phyloP scores from a whole-genome alignment of 2,888 invertebrate species.

The Dryobotodes eremita region DNA sequence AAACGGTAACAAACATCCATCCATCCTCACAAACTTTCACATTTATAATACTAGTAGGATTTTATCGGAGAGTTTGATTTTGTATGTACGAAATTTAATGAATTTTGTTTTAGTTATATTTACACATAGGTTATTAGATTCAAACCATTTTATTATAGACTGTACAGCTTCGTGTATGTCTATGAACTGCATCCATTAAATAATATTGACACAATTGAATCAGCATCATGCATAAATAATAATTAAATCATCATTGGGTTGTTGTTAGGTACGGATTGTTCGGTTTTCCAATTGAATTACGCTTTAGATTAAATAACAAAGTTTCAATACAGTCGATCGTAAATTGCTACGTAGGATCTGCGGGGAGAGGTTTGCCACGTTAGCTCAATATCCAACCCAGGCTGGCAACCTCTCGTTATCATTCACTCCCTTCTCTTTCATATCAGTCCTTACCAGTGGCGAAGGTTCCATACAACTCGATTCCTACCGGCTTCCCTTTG shows the following conservation, averaged over 20 bases:
- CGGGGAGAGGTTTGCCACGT: background rate
- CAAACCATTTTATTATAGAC: no score
- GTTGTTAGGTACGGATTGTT: conserved; percentile 8
- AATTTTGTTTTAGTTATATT: no score
- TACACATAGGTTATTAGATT: no score
- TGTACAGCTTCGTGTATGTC: no score
- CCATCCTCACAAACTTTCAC: no score
- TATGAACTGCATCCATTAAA: background rate
- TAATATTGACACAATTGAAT: conserved; percentile 2
- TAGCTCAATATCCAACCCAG: background rate
- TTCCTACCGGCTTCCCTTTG: no score
- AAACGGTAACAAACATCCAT: no score
- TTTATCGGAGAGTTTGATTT: no score
- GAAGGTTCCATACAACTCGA: no score
- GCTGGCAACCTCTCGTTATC: background rate
- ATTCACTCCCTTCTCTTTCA: background rate
- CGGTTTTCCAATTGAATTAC: conserved; percentile 21
- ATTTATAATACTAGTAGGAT: no score
- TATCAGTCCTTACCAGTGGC: no score
- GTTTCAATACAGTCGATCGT: background rate
- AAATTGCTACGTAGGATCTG: background rate
- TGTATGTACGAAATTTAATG: no score
- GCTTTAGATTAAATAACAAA: conserved; percentile 11
- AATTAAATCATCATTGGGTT: conserved; percentile 12
- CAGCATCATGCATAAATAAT: background rate